Conservation (phyloP, 2,888 invertebrate species). For the Eupithecia insigniata region DNA sequence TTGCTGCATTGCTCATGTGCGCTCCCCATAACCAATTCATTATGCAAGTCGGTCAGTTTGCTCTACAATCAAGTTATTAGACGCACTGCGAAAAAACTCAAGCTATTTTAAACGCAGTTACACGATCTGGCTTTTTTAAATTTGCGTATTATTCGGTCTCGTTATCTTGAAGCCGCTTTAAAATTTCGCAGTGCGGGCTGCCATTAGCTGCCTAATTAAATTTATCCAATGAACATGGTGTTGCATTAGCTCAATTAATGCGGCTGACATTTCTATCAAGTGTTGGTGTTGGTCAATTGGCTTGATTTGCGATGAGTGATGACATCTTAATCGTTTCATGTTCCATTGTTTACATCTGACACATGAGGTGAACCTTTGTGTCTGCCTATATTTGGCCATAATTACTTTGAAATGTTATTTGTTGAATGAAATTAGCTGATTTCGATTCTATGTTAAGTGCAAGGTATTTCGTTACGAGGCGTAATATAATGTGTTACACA, state of each 20-base stretch:
- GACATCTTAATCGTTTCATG: constrained; percentile 24
- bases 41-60: constrained; percentile 61
- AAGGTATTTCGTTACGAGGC: too few relatives aligned
- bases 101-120: not conserved
- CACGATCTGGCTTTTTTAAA: not conserved
- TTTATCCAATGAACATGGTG: constrained; percentile 55
- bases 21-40: constrained; percentile 44
- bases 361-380: not conserved
- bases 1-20: constrained; percentile 15
- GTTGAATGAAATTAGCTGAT: constrained; percentile 7
- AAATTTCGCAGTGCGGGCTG: constrained; percentile 6
- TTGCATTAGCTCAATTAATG: constrained; percentile 58
- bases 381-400: not conserved
- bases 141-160: not conserved
- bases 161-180: not conserved
- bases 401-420: constrained; percentile 1
- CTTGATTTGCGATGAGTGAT: constrained; percentile 44
- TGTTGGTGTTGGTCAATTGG: constrained; percentile 68
- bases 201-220: constrained; percentile 48
- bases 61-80: constrained; percentile 34
- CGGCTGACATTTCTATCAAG: constrained; percentile 62
- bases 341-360: not conserved
- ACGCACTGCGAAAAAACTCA: constrained; percentile 8
- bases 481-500: too few relatives aligned
- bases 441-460: not conserved